Evolutionary conservation across 2,113 vertebrate genomes (phyloP).

Genomic region (Illadopsis cleaveri): DNA sequence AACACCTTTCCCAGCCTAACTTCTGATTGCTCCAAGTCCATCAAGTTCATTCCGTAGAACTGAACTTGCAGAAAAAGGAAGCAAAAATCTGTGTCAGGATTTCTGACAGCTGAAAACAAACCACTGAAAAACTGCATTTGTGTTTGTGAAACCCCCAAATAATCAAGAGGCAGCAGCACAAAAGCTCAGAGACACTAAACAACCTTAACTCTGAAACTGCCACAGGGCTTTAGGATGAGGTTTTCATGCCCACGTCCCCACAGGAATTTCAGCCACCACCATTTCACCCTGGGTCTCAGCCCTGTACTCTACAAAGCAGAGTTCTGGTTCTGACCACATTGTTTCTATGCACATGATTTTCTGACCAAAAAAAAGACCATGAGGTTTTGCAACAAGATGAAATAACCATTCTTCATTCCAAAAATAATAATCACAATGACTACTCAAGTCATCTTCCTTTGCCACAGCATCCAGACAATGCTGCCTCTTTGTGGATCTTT

Average conservation of each 20-base stretch:
- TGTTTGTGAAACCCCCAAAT: background rate
- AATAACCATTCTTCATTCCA: background rate
- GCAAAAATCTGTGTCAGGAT: background rate
- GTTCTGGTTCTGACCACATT: background rate
- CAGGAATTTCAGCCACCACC: background rate
- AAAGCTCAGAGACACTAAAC: background rate
- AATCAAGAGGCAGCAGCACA: background rate
- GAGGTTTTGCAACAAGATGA: background rate
- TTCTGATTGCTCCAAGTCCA: background rate
- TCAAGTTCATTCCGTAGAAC: accelerated
- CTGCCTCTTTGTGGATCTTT: background rate
- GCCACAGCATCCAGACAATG: no score
- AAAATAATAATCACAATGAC: background rate
- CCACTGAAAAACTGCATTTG: background rate
- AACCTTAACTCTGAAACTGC: background rate
- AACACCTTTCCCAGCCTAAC: background rate
- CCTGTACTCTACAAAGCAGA: background rate
- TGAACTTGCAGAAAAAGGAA: background rate
- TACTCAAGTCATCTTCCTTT: background rate
- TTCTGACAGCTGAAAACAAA: background rate
- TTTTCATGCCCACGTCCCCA: background rate
- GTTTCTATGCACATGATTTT: background rate
- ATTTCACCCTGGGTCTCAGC: background rate
- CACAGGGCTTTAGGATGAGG: background rate
- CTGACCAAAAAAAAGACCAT: background rate